Base-by-base conservation (phyloP, 2,113 vertebrate species). In the Esox niger region DNA sequence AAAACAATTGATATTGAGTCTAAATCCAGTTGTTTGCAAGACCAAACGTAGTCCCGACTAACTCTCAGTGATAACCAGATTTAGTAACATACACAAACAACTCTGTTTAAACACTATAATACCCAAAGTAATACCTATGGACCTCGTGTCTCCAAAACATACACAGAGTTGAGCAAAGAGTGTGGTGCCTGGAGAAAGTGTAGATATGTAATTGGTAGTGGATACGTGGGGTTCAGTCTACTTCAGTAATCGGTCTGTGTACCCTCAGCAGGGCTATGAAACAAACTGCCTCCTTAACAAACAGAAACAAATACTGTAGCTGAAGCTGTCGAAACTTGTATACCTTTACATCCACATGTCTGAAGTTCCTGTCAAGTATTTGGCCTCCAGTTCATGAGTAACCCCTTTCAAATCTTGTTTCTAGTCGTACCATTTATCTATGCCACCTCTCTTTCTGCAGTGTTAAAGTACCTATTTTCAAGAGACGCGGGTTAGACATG, bases 401-500 rank as follows among this genome's bases (percentile, higher is more conserved):
- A 38, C 13, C 33, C 33, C 13, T 38, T 11, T 38, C 9, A 38
- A 35, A 8, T 11, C 13, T 2, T 35, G 33, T 0, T 35, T 43
- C 35, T 13, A 43, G 35, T 43, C 13, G 11, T 3, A 43, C 15
- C 35, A 2, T 38, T 15, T 17, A 43, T 43, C 17, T 43, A n/a
- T n/a, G n/a, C 35, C 11, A 43, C 35, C 13, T 43, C 13, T 4
- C 13, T 10, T 43, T 10, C 38, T 15, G 38, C 15, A 15, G 4
- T 31, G 15, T 17, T 46, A 43, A n/a, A 32, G 25, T 43, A 8
- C 17, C 32, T 74, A 82, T 58, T 79, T 71, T 56, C 29, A 82
- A 88, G 67, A 85, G 82, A 68, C 76, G 81, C 77, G 87, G 90
- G 87, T 84, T 88, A 90, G 85, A 90, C 73, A 78, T 47, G 80